Evolutionary conservation across 2,797 vertebrate genomes (phyloP).

Genomic region (Ispidina picta): DNA sequence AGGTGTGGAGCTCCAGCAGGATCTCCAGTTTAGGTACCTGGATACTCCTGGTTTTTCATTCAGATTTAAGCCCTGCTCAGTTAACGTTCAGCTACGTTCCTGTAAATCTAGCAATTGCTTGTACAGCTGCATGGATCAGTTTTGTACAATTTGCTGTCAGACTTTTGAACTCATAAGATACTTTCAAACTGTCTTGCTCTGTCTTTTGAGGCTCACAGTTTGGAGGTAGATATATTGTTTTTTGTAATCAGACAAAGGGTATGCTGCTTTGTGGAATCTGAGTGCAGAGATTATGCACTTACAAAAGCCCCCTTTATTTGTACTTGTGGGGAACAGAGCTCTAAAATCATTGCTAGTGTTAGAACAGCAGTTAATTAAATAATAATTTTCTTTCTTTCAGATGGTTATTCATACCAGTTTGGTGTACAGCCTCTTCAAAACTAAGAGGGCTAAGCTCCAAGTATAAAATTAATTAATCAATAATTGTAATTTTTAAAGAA

Average conservation of each 20-base stretch:
- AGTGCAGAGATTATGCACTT: neutral
- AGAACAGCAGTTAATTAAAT: conserved; percentile 6
- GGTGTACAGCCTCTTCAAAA: conserved; percentile 29
- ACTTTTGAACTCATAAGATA: neutral
- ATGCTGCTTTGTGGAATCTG: neutral
- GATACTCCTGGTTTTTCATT: neutral
- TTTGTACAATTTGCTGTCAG: neutral
- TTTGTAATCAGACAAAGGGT: neutral
- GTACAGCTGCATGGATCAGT: neutral
- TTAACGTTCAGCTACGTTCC: neutral
- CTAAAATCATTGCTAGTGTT: neutral
- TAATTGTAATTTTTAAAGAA: conserved; percentile 56
- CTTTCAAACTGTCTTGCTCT: neutral
- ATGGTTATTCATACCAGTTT: neutral
- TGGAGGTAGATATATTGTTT: neutral
- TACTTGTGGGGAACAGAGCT: neutral
- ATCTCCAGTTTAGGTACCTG: neutral
- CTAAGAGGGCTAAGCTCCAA: conserved; percentile 26
- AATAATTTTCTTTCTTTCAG: neutral
- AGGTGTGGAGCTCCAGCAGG: neutral
- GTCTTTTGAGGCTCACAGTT: neutral
- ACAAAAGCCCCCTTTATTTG: neutral
- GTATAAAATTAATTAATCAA: conserved; percentile 59
- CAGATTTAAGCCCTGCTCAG: neutral
- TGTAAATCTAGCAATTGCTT: neutral